Evolutionary conservation across 2,113 vertebrate genomes (phyloP), one percentile per base, ranked within the genome.

Genomic region (Hippolais icterina): DNA sequence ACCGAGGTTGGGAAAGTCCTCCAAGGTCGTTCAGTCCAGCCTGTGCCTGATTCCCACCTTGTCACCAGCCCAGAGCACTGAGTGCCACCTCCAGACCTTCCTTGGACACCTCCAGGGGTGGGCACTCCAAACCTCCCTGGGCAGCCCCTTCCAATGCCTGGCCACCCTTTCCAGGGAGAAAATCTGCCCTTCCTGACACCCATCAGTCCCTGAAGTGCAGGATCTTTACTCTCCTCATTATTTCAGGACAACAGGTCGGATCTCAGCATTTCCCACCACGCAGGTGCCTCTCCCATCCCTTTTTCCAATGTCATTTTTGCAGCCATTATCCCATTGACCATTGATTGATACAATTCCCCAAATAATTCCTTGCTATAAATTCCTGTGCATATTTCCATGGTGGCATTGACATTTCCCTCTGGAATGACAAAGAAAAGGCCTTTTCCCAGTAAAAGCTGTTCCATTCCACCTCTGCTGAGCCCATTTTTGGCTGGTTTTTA

Each of bases 401-500:
- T 41, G 49, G 91, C 35, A 59, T n/a, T 78, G 94, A 78, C 68
- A 56, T 86, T 94, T 89, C 74, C 83, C 74, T 75, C 54, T 68
- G 94, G 92, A 85, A 57, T 44, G 83, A 87, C 81, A 59, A 69
- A 91, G 90, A 94, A 96, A 68, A 20, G 35, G 21, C 49, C 68
- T 88, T 76, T 81, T 88, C 82, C 65, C 60, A 11, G 19, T 94
- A 69, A 78, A 12, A 89, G 39, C 63, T 3, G 1, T 92, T 92
- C 69, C 28, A 50, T 91, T 91, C 75, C 75, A 89, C 69, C 76
- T 94, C 94, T 90, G 83, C 68, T 86, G 91, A 83, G 83, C 80
- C 90, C 69, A 37, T 60, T 90, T 78, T 83, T 76, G 50, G 59
- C 79, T 86, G 61, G 5, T 90, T 90, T 93, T 68, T 54, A 35